These are phyloP conservation scores for Phania funesta DNA, from an alignment of 2,888 invertebrate species.

Conservation along the genomic window DNA sequence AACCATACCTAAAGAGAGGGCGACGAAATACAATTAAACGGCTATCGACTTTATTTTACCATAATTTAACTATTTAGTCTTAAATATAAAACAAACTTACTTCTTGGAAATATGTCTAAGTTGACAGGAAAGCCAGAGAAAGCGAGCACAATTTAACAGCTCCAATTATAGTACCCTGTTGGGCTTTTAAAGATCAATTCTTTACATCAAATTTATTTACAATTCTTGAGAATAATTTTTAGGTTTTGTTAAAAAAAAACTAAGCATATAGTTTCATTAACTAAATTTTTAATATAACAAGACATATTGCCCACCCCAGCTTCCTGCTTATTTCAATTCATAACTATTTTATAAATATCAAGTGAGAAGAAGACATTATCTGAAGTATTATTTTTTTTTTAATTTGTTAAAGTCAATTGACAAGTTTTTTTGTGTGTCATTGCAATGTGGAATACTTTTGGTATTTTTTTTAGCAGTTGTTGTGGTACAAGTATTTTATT, in stretches of 20 bases:
- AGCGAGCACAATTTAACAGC: too few relatives aligned
- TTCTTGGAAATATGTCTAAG: too few relatives aligned
- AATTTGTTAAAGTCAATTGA: constrained; percentile 21
- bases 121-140: too few relatives aligned
- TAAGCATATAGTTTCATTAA: not conserved
- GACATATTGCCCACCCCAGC: not conserved
- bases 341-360: not conserved
- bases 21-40: too few relatives aligned
- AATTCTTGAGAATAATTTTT: too few relatives aligned
- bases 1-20: too few relatives aligned
- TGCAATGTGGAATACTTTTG: constrained; percentile 19
- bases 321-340: not conserved
- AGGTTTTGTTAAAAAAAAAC: not conserved
- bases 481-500: constrained; percentile 29
- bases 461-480: constrained; percentile 18
- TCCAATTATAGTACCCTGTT: too few relatives aligned
- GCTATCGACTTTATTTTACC: too few relatives aligned
- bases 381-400: constrained; percentile 15
- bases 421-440: constrained; percentile 23
- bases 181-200: too few relatives aligned
- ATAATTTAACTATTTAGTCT: too few relatives aligned
- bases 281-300: not conserved
- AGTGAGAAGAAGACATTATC: constrained; percentile 49
- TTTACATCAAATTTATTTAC: too few relatives aligned
- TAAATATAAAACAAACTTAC: too few relatives aligned